Evolutionary conservation across 2,113 vertebrate species (phyloP).

Genomic region (Gnathonemus echidnorhynchus): DNA sequence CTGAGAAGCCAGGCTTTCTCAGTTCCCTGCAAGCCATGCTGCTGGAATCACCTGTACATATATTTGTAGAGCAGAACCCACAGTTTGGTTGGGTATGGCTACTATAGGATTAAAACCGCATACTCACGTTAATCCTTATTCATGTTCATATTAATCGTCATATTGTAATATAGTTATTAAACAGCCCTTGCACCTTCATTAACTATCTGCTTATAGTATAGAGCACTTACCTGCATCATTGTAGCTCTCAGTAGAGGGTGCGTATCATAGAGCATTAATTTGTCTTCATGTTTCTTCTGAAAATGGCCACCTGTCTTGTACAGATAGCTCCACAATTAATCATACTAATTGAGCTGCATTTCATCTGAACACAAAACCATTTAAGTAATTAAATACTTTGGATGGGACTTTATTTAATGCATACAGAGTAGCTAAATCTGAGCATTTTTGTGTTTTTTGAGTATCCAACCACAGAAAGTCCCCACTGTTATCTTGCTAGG

Average conservation of each 20-base stretch:
- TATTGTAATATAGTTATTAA: background rate
- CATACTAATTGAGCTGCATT: background rate
- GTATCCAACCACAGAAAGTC: background rate
- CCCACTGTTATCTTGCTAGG: background rate
- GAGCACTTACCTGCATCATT: background rate
- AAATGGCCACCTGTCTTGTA: background rate
- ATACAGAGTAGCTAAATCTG: background rate
- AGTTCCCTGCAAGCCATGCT: background rate
- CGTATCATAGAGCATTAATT: background rate
- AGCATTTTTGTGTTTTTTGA: background rate
- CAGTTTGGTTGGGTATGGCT: background rate
- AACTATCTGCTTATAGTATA: background rate
- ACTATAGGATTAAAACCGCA: background rate
- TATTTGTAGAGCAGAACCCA: background rate
- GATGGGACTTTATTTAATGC: background rate
- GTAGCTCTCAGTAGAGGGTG: background rate
- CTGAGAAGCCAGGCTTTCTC: constrained; percentile 16
- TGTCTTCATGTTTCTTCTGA: background rate
- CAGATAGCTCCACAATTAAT: background rate
- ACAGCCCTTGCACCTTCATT: background rate
- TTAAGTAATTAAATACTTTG: background rate
- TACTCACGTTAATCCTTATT: background rate
- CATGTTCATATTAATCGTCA: background rate
- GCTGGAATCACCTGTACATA: background rate
- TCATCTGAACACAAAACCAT: background rate